phyloP scores from a whole-genome alignment of 92 coral and sea anemone genomes.

The Desmophyllum pertusum region DNA sequence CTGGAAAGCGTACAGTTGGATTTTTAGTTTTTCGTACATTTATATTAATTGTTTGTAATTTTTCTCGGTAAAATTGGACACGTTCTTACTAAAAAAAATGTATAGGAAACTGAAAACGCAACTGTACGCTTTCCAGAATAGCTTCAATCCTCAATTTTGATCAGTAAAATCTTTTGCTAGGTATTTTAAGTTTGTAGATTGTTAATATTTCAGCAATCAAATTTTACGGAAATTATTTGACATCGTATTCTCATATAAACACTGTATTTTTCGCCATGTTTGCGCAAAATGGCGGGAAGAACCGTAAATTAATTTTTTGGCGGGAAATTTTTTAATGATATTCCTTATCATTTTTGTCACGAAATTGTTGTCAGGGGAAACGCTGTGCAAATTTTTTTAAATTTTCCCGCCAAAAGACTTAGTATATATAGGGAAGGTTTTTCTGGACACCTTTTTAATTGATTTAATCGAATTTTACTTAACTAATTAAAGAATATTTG shows the following conservation, averaged over 20 bases:
- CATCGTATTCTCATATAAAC: neutral
- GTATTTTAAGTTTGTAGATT: neutral
- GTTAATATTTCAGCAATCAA: neutral
- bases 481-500: neutral
- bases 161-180: neutral
- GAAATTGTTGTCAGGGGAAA: conserved; percentile 1
- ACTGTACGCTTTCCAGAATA: neutral
- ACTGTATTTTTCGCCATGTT: neutral
- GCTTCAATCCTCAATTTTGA: neutral
- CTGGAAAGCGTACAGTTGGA: neutral
- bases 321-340: neutral
- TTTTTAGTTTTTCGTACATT: neutral
- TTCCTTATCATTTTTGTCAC: neutral
- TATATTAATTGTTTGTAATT: no score
- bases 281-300: neutral
- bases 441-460: neutral
- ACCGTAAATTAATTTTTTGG: neutral
- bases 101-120: neutral
- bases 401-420: conserved; percentile 7
- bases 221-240: neutral
- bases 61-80: neutral
- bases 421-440: neutral
- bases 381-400: conserved; percentile 2
- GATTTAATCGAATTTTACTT: neutral
- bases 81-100: neutral